Percentiles rank a stretch among this genome's conserved stretches.
phyloP scores from a whole-genome alignment of 2,113 vertebrate genomes.

The Camelus dromedarius region DNA sequence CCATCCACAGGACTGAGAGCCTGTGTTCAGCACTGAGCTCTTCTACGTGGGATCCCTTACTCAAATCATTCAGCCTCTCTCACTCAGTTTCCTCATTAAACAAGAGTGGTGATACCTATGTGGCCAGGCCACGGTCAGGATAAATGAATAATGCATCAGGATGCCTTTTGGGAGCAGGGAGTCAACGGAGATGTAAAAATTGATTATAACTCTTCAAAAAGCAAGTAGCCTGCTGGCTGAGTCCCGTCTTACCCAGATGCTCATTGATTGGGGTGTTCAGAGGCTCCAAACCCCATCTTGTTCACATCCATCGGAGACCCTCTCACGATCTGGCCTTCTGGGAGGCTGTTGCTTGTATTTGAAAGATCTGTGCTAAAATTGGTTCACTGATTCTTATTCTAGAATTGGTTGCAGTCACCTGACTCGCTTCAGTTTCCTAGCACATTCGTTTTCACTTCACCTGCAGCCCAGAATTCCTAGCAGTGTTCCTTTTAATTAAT shows the following conservation, averaged over 20 bases:
- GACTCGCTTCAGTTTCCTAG: not conserved
- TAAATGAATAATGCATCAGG: not conserved
- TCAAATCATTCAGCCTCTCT: not conserved
- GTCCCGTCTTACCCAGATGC: not conserved
- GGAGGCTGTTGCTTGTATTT: not conserved
- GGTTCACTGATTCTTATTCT: not conserved
- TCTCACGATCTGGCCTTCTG: not conserved
- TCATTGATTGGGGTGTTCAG: not conserved
- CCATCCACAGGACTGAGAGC: not conserved
- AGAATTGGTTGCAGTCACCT: not conserved
- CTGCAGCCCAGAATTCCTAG: not conserved
- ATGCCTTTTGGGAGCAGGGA: not conserved
- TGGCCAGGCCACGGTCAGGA: not conserved
- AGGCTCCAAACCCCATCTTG: not conserved
- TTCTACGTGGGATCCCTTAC: not conserved
- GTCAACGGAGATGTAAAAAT: not conserved
- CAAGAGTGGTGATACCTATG: not conserved
- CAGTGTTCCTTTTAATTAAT: not conserved
- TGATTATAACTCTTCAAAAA: not conserved
- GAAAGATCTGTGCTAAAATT: not conserved
- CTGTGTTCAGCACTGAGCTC: not conserved
- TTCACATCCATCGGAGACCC: not conserved
- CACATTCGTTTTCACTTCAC: not conserved
- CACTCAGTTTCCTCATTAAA: not conserved
- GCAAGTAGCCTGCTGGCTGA: not conserved